These are phyloP conservation scores for Hemicentrotus pulcherrimus DNA, from an alignment of 35 echinoderm and acorn worm genomes.

Conservation along the genomic window DNA sequence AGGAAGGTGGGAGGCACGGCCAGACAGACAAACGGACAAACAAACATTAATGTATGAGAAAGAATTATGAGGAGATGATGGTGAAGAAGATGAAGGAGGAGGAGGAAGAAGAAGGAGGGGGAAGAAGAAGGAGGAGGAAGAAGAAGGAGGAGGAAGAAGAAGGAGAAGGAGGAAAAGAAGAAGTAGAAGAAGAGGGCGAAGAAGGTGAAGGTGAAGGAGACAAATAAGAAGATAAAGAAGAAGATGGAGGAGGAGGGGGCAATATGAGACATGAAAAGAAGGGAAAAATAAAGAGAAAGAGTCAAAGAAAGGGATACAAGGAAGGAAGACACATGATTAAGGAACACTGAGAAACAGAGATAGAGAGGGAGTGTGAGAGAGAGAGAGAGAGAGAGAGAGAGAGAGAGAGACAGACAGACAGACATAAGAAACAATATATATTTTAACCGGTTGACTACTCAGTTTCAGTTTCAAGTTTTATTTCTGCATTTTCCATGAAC, in stretches of 20 bases:
- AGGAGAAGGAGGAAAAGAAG: background rate
- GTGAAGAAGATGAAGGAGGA: no score
- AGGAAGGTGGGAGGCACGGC: background rate
- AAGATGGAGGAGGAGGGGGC: background rate
- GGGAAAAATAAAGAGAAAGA: background rate
- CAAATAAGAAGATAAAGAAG: background rate
- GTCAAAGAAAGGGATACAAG: background rate
- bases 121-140: background rate
- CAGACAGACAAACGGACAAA: background rate
- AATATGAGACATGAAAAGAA: background rate
- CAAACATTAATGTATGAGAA: background rate
- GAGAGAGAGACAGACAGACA: constrained; percentile 3
- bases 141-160: background rate
- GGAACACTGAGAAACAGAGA: background rate
- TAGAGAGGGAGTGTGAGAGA: background rate
- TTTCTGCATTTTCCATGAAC: no score
- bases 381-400: background rate
- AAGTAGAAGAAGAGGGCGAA: background rate
- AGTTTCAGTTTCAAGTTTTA: no score
- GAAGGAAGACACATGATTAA: background rate
- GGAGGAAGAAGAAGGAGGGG: no score
- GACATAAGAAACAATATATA: background rate
- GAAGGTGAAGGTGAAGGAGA: background rate
- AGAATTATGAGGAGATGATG: background rate
- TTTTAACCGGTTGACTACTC: no score